phyloP scores from a whole-genome alignment of 2,888 invertebrate genomes.

The Isoperla grammatica region DNA sequence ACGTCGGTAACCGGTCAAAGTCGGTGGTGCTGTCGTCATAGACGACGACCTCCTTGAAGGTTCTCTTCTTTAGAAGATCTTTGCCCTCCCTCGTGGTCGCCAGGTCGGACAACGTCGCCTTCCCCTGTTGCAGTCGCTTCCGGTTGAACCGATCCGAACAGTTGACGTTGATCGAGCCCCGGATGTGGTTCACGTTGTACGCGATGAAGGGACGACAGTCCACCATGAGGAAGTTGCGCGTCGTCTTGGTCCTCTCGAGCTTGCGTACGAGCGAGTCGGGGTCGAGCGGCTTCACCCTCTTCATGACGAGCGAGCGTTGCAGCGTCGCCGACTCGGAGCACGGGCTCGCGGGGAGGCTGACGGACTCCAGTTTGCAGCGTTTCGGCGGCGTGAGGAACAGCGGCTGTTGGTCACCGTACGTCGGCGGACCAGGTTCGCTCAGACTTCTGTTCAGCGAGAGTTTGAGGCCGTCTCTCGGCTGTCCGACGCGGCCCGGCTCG shows the following conservation, averaged over 20 bases:
- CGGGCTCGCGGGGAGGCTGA: conserved; percentile 37
- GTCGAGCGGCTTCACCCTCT: conserved; percentile 49
- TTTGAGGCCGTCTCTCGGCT: conserved; percentile 51
- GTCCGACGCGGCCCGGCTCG: conserved; percentile 40
- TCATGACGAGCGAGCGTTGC: conserved; percentile 48
- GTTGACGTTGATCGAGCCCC: conserved; percentile 63
- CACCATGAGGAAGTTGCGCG: conserved; percentile 46
- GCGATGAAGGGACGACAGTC: conserved; percentile 66
- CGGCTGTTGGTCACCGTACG: background rate
- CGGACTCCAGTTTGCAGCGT: conserved; percentile 51
- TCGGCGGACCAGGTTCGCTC: conserved; percentile 51
- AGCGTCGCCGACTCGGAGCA: conserved; percentile 51
- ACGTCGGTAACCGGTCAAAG: conserved; percentile 51
- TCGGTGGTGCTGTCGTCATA: conserved; percentile 64
- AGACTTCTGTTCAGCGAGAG: conserved; percentile 52
- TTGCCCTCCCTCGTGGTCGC: conserved; percentile 59
- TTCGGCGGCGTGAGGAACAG: conserved; percentile 41
- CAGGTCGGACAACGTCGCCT: conserved; percentile 59
- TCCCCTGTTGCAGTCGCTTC: conserved; percentile 59
- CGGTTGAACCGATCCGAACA: conserved; percentile 65
- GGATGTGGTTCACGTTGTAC: conserved; percentile 63
- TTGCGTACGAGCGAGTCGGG: conserved; percentile 49
- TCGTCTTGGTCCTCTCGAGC: conserved; percentile 39
- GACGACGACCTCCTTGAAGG: conserved; percentile 57
- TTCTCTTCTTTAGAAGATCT: conserved; percentile 51